Evolutionary conservation across 1,140 invertebrate species (phyloP).

Genomic region (Macrocentrus cingulum): DNA sequence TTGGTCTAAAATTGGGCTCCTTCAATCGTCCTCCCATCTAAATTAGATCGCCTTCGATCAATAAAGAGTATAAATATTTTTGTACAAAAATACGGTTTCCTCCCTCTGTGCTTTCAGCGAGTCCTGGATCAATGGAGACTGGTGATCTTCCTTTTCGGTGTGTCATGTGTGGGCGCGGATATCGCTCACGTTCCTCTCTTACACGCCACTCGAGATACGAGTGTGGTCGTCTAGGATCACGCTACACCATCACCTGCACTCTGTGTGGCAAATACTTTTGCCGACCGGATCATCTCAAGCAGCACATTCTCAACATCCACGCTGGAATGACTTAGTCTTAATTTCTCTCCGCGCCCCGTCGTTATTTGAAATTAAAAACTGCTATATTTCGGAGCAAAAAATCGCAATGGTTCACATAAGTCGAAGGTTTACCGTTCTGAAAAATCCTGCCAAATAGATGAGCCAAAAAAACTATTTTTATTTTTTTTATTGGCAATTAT

Average conservation of each 20-base stretch:
- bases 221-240: constrained; percentile 54
- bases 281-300: constrained; percentile 56
- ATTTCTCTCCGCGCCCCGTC: too few relatives aligned
- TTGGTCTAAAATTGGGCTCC: not conserved
- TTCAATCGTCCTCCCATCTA: constrained; percentile 1
- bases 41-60: not conserved
- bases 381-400: too few relatives aligned
- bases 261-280: constrained; percentile 58
- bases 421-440: too few relatives aligned
- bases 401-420: too few relatives aligned
- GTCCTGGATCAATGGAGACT: constrained; percentile 38
- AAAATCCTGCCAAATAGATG: too few relatives aligned
- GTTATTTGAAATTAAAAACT: too few relatives aligned
- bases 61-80: not conserved
- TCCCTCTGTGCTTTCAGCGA: constrained; percentile 55
- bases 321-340: constrained; percentile 43
- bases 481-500: too few relatives aligned
- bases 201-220: constrained; percentile 59
- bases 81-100: constrained; percentile 35
- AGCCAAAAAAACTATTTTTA: too few relatives aligned
- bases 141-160: constrained; percentile 53
- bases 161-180: constrained; percentile 59
- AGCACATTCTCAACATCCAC: constrained; percentile 58
- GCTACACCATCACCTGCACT: constrained; percentile 58
- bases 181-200: constrained; percentile 54